Percentiles rank a stretch among this genome's conserved stretches.
These are phyloP conservation scores for Streblospio benedicti DNA, from an alignment of 1,140 invertebrate genomes.

Conservation along the genomic window DNA sequence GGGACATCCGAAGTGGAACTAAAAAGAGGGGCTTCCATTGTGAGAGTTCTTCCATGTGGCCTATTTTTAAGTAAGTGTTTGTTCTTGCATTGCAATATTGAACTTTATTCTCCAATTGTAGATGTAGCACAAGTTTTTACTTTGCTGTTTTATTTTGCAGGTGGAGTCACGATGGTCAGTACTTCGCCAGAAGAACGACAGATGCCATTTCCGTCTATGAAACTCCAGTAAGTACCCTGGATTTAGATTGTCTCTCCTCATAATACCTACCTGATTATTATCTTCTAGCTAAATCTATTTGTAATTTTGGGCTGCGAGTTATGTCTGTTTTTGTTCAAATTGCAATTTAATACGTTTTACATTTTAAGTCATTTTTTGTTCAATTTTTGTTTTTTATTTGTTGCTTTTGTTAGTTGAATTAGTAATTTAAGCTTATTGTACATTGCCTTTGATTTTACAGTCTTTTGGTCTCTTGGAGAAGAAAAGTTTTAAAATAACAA, in stretches of 20 bases:
- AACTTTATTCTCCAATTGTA: background rate
- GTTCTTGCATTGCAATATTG: background rate
- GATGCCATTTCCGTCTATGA: slow-evolving; percentile 84
- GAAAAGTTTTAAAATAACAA: slow-evolving; percentile 80
- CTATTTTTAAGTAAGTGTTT: slow-evolving; percentile 66
- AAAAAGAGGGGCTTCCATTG: slow-evolving; percentile 84
- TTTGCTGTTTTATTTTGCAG: slow-evolving; percentile 28
- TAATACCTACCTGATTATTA: background rate
- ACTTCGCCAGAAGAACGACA: slow-evolving; percentile 72
- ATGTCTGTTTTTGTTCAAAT: background rate
- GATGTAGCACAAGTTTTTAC: background rate
- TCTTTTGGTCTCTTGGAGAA: slow-evolving; percentile 87
- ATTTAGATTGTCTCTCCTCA: background rate
- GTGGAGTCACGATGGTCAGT: slow-evolving; percentile 95
- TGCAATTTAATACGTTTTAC: background rate
- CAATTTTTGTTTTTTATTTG: too few species aligned
- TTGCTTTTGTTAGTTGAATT: too few species aligned
- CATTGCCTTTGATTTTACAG: slow-evolving; percentile 49
- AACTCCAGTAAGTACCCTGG: slow-evolving; percentile 54
- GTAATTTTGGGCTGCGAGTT: too few species aligned
- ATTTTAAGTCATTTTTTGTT: too few species aligned
- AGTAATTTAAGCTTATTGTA: too few species aligned
- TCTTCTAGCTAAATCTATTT: too few species aligned
- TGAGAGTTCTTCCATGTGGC: slow-evolving; percentile 70
- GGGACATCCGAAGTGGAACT: slow-evolving; percentile 84